A percentile compares a stretch with the other conserved stretches of the same genome.
phyloP scores from a whole-genome alignment of 1,140 invertebrate genomes.

The Atta cephalotes region DNA sequence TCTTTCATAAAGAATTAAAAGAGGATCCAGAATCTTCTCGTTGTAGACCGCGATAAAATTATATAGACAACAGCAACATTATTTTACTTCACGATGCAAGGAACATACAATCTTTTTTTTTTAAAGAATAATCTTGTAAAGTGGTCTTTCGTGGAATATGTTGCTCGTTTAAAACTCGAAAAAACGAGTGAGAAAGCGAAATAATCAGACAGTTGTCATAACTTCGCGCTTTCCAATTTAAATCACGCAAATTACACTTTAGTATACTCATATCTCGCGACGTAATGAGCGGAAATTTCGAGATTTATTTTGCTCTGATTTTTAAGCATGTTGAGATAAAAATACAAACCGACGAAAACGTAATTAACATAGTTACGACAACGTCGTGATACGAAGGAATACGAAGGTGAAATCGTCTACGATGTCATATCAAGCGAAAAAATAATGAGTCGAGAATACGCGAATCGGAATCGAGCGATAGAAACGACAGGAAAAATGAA shows the following conservation, averaged over 20 bases:
- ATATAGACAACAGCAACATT: neutral
- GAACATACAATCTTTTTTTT: neutral
- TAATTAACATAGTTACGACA: conserved; percentile 48
- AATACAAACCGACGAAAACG: neutral
- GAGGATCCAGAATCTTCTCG: neutral
- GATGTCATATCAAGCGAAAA: conserved; percentile 5
- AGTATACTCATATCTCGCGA: neutral
- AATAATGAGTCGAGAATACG: conserved; percentile 4
- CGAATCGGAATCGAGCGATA: neutral
- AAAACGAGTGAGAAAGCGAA: conserved; percentile 3
- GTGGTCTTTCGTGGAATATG: neutral
- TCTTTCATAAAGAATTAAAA: neutral
- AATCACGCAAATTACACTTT: conserved; percentile 42
- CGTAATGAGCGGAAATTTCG: conserved; percentile 25
- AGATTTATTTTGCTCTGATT: conserved; percentile 41
- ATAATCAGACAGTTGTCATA: conserved; percentile 22
- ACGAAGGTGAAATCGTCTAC: neutral
- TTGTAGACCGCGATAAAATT: neutral
- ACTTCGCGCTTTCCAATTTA: conserved; percentile 32
- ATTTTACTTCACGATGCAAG: neutral
- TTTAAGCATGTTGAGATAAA: conserved; percentile 5
- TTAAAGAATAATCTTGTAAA: conserved; percentile 1
- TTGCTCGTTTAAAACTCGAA: neutral
- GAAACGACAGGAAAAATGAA: neutral
- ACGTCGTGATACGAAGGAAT: neutral